A percentile compares a stretch with the other conserved stretches of the same genome.
Evolutionary conservation across 2,113 vertebrate species (phyloP).

Genomic region (Osmerus mordax): DNA sequence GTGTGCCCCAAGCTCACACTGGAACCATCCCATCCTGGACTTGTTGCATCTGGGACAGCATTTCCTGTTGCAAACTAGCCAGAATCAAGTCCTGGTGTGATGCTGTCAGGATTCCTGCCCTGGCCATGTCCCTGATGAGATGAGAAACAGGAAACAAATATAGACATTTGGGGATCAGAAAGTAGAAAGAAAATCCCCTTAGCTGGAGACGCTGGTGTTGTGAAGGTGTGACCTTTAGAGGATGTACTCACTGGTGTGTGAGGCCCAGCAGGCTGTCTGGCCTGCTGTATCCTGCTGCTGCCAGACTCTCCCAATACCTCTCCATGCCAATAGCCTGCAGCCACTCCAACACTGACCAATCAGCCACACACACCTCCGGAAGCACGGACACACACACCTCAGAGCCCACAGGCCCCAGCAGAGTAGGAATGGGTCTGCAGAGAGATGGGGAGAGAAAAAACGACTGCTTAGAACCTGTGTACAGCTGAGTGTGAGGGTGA

Average conservation of each 20-base stretch:
- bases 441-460: not conserved
- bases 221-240: not conserved
- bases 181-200: not conserved
- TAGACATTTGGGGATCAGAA: too few relatives aligned
- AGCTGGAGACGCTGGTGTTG: too few relatives aligned
- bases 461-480: not conserved
- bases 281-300: constrained; percentile 91
- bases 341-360: constrained; percentile 89
- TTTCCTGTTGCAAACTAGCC: constrained; percentile 88
- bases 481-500: constrained; percentile 3
- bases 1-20: constrained; percentile 80
- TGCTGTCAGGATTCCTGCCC: constrained; percentile 86
- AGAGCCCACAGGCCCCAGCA: constrained; percentile 90
- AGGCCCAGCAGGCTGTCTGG: constrained; percentile 91
- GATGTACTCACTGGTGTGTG: constrained; percentile 94
- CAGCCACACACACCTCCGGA: constrained; percentile 81
- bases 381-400: constrained; percentile 85
- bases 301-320: constrained; percentile 95
- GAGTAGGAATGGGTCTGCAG: constrained; percentile 81
- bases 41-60: constrained; percentile 96
- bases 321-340: constrained; percentile 96
- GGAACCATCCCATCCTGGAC: constrained; percentile 98
- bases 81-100: constrained; percentile 92
- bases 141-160: not conserved
- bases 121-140: constrained; percentile 82